These are phyloP conservation scores for Anguilla obscura DNA, from an alignment of 2,797 vertebrate genomes.

Conservation along the genomic window DNA sequence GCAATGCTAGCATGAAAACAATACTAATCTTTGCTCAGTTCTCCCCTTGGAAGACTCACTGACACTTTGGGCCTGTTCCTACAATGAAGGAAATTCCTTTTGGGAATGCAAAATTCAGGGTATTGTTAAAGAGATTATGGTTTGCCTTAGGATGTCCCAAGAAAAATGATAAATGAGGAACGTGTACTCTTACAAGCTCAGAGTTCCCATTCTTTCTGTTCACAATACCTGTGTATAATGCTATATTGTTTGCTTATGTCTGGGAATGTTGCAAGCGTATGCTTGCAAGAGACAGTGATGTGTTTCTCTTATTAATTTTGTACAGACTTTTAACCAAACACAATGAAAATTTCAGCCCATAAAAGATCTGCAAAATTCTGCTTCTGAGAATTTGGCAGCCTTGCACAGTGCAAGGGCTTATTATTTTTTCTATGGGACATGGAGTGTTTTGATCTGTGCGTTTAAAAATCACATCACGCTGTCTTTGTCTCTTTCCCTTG, in stretches of 20 bases:
- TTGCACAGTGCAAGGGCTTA: not conserved
- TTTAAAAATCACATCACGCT: not conserved
- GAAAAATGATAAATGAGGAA: not conserved
- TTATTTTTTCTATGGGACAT: not conserved
- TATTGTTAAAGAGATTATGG: not conserved
- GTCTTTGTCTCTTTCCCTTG: constrained; percentile 31
- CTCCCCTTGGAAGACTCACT: not conserved
- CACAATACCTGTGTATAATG: not conserved
- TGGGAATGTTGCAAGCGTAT: constrained; percentile 6
- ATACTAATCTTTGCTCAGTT: not conserved
- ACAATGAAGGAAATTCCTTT: not conserved
- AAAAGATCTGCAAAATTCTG: not conserved
- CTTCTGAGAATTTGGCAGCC: not conserved
- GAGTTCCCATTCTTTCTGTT: not conserved
- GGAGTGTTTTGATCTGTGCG: not conserved
- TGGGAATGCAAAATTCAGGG: not conserved
- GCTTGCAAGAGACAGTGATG: not conserved
- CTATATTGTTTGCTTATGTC: constrained; percentile 1
- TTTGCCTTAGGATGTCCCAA: not conserved
- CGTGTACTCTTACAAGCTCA: not conserved
- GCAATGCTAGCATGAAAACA: not conserved
- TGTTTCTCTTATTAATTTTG: not conserved
- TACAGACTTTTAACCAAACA: not conserved
- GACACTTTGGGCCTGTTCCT: not conserved
- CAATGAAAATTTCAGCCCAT: not conserved